These are phyloP conservation scores for Riparia riparia DNA, from an alignment of 2,113 vertebrate species.

Conservation along the genomic window DNA sequence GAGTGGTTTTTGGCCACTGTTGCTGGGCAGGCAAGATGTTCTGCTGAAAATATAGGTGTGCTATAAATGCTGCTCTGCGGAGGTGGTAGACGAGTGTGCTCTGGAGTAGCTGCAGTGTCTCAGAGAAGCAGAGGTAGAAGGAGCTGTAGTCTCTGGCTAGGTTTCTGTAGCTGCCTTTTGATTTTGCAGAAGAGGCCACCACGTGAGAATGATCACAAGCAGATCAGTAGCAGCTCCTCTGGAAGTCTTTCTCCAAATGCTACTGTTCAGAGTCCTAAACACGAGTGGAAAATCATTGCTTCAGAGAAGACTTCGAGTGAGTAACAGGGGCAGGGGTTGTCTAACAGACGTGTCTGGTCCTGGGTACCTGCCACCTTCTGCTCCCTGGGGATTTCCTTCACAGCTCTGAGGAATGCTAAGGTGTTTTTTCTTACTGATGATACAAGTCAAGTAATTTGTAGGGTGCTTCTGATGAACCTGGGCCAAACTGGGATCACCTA, in stretches of 20 bases:
- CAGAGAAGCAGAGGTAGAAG: constrained; percentile 62
- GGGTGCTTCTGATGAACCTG: background rate
- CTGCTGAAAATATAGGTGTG: background rate
- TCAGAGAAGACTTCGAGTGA: constrained; percentile 98
- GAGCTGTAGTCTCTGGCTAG: constrained; percentile 66
- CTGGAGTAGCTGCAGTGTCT: constrained; percentile 1
- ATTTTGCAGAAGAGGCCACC: constrained; percentile 97
- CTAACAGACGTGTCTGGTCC: background rate
- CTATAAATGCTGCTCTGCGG: background rate
- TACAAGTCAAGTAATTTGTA: background rate
- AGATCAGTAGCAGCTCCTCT: constrained; percentile 92
- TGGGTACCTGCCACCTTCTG: background rate
- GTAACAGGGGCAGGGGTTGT: constrained; percentile 57
- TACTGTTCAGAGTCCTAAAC: constrained; percentile 85
- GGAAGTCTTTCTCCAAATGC: constrained; percentile 91
- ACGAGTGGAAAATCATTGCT: constrained; percentile 98
- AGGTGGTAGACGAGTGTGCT: background rate
- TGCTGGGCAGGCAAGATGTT: background rate
- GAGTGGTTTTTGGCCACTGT: background rate
- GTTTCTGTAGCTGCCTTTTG: constrained; percentile 94
- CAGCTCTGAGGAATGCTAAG: background rate
- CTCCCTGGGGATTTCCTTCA: background rate
- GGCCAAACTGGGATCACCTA: background rate
- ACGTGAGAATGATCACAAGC: constrained; percentile 94
- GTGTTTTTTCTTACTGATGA: background rate